Base-by-base conservation (phyloP, 2,888 invertebrate species). In the Melanostoma scalare region DNA sequence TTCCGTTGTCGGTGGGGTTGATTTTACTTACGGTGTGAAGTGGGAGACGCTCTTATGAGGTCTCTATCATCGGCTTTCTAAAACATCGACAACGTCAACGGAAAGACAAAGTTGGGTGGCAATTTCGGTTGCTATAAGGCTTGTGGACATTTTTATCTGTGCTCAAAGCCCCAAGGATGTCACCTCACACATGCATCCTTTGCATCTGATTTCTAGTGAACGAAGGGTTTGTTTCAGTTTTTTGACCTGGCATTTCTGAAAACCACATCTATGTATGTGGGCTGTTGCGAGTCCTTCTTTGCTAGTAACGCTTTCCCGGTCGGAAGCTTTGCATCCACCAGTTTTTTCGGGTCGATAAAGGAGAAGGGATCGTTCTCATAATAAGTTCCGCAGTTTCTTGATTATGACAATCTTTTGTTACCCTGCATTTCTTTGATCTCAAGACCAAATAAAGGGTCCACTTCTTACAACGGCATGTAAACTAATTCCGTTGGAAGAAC, bases 81-180 rank as follows among this genome's bases (percentile, higher is more conserved):
- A 78, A 84, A 79, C 79, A 84, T 84, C 65, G 74, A 67, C 74
- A 75, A 78, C 69, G 84, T 79, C 63, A 67, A 69, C 63, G 78
- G 58, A 79, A 50, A 67, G 71, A 69, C 65, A 63, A 60, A 74
- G 69, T 60, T 74, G 78, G 61, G 78, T 68, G 68, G 81, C 68
- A 78, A 82, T 82, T 69, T 82, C 10, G 68, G 73, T 65, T 46
- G 63, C 63, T 63, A 31, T 63, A 61, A 8, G 55, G 71, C 40
- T 73, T 68, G 63, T 82, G 81, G 67, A 82, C 78, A 82, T 77
- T 82, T 82, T 82, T 82, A 82, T 82, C 82, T 78, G 52, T 38
- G 4, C 68, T 68, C 20, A 20, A 20, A 20, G 20, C 20, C 20
- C 40, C 78, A 82, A 73, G 82, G 72, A 82, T 82, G 36, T 68